Percentiles rank a stretch among this genome's conserved stretches.
Evolutionary conservation across 2,113 vertebrate species (phyloP).

Genomic region (Channa argus): DNA sequence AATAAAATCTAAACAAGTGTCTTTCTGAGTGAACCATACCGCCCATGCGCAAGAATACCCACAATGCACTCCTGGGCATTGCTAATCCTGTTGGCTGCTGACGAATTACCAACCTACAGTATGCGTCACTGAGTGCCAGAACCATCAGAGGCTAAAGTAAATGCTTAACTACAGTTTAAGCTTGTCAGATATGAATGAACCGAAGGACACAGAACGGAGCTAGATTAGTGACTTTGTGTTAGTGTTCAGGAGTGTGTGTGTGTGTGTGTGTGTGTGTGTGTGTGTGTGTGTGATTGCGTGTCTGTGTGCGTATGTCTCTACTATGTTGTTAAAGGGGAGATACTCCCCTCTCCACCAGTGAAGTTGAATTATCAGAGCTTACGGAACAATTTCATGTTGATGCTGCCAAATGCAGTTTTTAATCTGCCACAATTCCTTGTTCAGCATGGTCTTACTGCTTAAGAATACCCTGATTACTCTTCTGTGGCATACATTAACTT

Average conservation of each 20-base stretch:
- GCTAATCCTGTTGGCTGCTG: conserved; percentile 73
- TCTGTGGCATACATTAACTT: conserved; percentile 60
- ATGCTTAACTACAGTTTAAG: conserved; percentile 65
- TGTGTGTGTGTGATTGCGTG: not conserved
- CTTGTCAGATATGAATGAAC: conserved; percentile 71
- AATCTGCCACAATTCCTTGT: conserved; percentile 76
- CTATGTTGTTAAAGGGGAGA: conserved; percentile 36
- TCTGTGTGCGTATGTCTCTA: conserved; percentile 25
- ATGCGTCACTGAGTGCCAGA: conserved; percentile 68
- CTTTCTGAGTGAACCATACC: conserved; percentile 40
- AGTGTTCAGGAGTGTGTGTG: conserved; percentile 15
- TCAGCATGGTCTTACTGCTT: conserved; percentile 62
- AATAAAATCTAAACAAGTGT: conserved; percentile 50
- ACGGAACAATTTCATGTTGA: conserved; percentile 77
- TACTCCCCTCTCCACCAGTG: conserved; percentile 27
- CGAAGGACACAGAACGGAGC: conserved; percentile 51
- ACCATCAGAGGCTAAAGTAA: conserved; percentile 44
- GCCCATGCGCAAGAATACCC: conserved; percentile 61
- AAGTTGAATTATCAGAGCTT: conserved; percentile 77
- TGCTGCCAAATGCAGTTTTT: conserved; percentile 74
- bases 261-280: not conserved
- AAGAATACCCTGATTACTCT: conserved; percentile 73
- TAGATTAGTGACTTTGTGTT: conserved; percentile 41
- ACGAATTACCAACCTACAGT: conserved; percentile 60
- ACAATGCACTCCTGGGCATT: conserved; percentile 62